These are phyloP conservation scores for Pollenia amentaria DNA, from an alignment of 2,888 invertebrate species.

Conservation along the genomic window DNA sequence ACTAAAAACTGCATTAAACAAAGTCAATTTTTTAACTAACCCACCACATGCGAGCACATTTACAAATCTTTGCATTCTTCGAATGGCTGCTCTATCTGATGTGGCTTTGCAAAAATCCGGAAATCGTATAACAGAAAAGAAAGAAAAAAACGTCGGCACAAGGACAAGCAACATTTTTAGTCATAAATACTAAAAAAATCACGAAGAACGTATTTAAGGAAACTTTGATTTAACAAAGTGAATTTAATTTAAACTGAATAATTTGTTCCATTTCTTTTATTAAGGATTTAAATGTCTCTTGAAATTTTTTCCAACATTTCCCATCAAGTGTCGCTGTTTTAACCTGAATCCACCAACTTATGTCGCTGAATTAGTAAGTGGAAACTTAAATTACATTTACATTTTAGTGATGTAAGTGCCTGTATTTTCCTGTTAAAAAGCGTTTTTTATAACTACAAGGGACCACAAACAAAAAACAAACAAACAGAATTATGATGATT, in stretches of 20 bases:
- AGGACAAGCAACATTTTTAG: not conserved
- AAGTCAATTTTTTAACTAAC: not conserved
- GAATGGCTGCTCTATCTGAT: conserved; percentile 5
- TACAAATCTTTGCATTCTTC: not conserved
- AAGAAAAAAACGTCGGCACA: conserved; percentile 10
- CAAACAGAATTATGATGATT: conserved; percentile 32
- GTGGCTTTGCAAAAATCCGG: not conserved
- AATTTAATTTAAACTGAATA: too few relatives aligned
- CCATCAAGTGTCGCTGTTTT: too few relatives aligned
- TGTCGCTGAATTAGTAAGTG: not conserved
- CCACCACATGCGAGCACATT: not conserved
- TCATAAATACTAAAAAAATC: not conserved
- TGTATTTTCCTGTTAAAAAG: conserved; percentile 1
- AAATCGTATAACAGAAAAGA: conserved; percentile 3
- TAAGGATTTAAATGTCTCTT: not conserved
- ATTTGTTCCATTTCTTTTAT: not conserved
- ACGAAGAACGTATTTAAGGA: too few relatives aligned
- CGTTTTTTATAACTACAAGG: not conserved
- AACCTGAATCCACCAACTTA: not conserved
- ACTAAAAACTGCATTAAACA: not conserved
- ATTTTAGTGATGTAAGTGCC: conserved; percentile 7
- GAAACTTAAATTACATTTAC: conserved; percentile 2
- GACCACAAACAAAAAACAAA: conserved; percentile 22
- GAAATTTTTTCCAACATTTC: not conserved
- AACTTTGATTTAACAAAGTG: too few relatives aligned